These are phyloP conservation scores for Leucoraja ocellata DNA, from an alignment of 2,797 vertebrate genomes.

Conservation along the genomic window DNA sequence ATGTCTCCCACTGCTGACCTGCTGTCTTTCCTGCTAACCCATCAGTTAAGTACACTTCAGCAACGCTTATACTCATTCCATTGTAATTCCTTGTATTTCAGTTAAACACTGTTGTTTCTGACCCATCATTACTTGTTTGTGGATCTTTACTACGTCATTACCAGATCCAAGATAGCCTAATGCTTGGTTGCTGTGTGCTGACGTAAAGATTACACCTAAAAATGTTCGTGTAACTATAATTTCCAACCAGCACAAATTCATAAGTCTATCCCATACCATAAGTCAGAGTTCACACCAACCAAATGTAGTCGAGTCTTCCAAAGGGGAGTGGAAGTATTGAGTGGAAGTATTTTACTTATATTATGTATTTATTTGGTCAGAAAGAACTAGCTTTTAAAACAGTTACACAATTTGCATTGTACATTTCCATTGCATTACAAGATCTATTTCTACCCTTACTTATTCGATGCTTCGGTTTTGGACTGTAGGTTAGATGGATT, in stretches of 20 bases:
- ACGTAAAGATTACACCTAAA: not conserved
- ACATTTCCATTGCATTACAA: too few relatives aligned
- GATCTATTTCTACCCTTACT: not conserved
- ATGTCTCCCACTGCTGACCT: too few relatives aligned
- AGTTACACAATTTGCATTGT: not conserved
- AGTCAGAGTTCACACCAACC: not conserved
- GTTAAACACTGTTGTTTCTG: too few relatives aligned
- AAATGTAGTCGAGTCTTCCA: not conserved
- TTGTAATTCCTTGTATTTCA: too few relatives aligned
- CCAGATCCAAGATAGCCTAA: too few relatives aligned
- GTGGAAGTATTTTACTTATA: not conserved
- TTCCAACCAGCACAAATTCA: not conserved
- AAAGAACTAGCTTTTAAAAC: too few relatives aligned
- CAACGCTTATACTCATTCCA: too few relatives aligned
- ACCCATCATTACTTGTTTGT: too few relatives aligned
- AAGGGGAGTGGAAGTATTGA: not conserved
- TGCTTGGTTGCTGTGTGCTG: too few relatives aligned
- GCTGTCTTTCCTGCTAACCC: too few relatives aligned
- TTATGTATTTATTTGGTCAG: not conserved
- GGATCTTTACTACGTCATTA: too few relatives aligned
- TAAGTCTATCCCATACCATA: not conserved
- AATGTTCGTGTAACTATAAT: not conserved
- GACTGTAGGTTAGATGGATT: not conserved
- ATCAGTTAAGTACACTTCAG: too few relatives aligned
- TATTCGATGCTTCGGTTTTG: not conserved